Percentiles rank a stretch among this genome's conserved stretches.
phyloP scores from a whole-genome alignment of 2,888 invertebrate genomes.

The Glomeris marginata region DNA sequence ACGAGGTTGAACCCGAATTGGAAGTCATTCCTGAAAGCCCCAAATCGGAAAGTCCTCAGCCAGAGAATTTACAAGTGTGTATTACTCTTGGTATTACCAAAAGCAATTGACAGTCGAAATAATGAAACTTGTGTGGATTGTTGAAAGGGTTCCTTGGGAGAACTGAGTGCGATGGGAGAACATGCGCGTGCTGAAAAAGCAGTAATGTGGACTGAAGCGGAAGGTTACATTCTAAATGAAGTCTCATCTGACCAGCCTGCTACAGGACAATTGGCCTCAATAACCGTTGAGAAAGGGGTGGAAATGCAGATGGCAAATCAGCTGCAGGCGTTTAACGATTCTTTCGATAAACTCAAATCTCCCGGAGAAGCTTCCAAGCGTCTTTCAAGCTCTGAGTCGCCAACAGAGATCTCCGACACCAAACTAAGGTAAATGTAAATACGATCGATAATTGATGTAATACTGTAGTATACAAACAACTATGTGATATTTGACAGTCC shows the following conservation, averaged over 20 bases:
- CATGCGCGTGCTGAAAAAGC: conserved; percentile 37
- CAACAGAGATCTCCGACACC: too few relatives aligned
- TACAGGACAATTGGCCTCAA: too few relatives aligned
- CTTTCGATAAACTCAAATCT: conserved; percentile 17
- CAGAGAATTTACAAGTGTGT: conserved; percentile 48
- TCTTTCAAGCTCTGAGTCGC: too few relatives aligned
- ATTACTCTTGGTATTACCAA: not conserved
- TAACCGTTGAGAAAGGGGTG: not conserved
- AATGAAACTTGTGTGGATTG: not conserved
- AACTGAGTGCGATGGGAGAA: conserved; percentile 36
- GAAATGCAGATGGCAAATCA: conserved; percentile 14
- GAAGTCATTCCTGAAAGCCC: conserved; percentile 75
- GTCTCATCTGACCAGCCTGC: too few relatives aligned
- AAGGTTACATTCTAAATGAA: too few relatives aligned
- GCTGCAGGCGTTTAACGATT: conserved; percentile 14
- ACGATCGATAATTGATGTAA: too few relatives aligned
- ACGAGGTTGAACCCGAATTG: conserved; percentile 74
- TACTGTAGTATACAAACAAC: too few relatives aligned
- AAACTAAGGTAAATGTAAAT: too few relatives aligned
- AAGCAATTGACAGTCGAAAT: not conserved
- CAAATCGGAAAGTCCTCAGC: conserved; percentile 66
- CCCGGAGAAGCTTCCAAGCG: too few relatives aligned
- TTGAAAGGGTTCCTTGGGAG: conserved; percentile 49
- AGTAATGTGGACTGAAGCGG: conserved; percentile 9
- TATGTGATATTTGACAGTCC: too few relatives aligned